Evolutionary conservation across 2,797 vertebrate species (phyloP).

Genomic region (Pipistrellus kuhlii): DNA sequence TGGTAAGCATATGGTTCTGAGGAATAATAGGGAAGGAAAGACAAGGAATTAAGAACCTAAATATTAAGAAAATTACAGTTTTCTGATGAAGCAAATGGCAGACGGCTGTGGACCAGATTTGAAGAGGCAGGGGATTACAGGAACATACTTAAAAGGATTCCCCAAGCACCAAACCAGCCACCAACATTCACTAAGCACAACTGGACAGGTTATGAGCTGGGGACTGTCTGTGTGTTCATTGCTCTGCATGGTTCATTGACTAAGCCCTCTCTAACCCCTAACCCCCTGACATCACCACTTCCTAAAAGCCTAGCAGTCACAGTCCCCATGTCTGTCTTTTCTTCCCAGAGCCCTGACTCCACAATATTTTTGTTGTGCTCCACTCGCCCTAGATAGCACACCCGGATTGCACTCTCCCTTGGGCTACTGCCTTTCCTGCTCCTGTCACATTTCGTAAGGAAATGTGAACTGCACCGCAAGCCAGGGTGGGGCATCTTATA

Average conservation of each 20-base stretch:
- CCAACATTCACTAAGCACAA: neutral
- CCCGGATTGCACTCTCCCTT: neutral
- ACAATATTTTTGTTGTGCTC: neutral
- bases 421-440: neutral
- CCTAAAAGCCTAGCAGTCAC: neutral
- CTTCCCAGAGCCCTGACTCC: neutral
- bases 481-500: neutral
- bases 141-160: neutral
- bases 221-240: neutral
- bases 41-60: neutral
- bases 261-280: neutral
- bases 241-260: neutral
- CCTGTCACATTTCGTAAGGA: neutral
- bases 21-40: slow-evolving; percentile 26
- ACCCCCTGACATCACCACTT: neutral
- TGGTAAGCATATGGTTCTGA: slow-evolving; percentile 20
- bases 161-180: neutral
- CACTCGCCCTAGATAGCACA: neutral
- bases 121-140: neutral
- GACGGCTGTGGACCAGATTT: neutral
- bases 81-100: neutral
- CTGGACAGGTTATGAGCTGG: neutral
- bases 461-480: neutral
- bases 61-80: neutral
- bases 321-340: neutral